Conservation (phyloP, 2,888 invertebrate species). For the Dicycla oo region DNA sequence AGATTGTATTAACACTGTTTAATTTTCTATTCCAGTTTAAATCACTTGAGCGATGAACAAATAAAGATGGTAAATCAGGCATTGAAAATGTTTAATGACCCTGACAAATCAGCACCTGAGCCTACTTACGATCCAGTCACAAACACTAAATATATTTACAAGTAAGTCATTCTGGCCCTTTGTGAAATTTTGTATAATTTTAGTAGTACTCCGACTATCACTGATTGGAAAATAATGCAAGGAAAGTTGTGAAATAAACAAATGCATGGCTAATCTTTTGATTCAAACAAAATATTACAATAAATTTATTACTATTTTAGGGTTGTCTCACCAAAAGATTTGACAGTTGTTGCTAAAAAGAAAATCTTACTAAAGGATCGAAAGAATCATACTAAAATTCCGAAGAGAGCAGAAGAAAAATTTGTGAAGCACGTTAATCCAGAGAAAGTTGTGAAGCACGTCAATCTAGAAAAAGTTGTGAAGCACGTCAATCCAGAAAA, state of each 20-base stretch:
- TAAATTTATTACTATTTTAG: slow-evolving; percentile 63
- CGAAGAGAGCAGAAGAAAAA: slow-evolving; percentile 60
- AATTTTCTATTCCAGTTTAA: slow-evolving; percentile 77
- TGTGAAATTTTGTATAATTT: not conserved
- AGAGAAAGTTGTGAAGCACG: slow-evolving; percentile 14
- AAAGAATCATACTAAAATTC: slow-evolving; percentile 51
- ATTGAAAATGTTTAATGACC: slow-evolving; percentile 82
- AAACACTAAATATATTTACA: slow-evolving; percentile 85
- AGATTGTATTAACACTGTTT: not conserved
- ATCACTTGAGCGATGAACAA: slow-evolving; percentile 82
- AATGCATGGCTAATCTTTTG: not conserved
- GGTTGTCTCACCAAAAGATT: slow-evolving; percentile 84
- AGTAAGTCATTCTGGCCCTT: slow-evolving; percentile 73
- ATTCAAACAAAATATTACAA: not conserved
- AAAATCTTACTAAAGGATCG: slow-evolving; percentile 75
- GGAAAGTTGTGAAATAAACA: not conserved
- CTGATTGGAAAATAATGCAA: not conserved
- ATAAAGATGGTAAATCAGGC: slow-evolving; percentile 86
- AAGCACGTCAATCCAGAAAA: slow-evolving; percentile 36
- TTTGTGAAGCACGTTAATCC: slow-evolving; percentile 7
- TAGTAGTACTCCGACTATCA: not conserved
- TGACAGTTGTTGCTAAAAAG: slow-evolving; percentile 83
- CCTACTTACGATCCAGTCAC: slow-evolving; percentile 85
- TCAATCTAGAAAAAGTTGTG: slow-evolving; percentile 9
- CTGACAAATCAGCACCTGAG: slow-evolving; percentile 78